phyloP scores from a whole-genome alignment of 2,113 vertebrate genomes.

The Hippocampus abdominalis region DNA sequence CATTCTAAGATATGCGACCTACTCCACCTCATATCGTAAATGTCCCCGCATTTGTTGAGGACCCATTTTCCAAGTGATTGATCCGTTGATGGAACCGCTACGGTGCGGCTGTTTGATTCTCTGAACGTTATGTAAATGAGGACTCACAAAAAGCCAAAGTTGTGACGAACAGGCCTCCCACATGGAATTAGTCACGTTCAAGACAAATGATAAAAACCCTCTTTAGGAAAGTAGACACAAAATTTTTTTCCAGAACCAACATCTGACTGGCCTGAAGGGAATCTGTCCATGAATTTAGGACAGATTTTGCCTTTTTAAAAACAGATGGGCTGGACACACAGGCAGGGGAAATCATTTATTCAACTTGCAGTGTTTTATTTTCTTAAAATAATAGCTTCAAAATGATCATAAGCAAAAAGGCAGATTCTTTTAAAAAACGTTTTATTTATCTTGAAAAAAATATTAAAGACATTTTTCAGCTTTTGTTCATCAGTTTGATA shows the following conservation, averaged over 20 bases:
- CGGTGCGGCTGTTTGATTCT: slow-evolving; percentile 29
- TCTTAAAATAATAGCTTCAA: neutral
- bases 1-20: slow-evolving; percentile 41
- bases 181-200: neutral
- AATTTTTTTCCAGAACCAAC: slow-evolving; percentile 9
- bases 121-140: slow-evolving; percentile 33
- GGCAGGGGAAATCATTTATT: neutral
- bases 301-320: slow-evolving; percentile 18
- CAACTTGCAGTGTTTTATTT: neutral
- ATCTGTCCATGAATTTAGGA: slow-evolving; percentile 10
- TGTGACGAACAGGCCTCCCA: neutral
- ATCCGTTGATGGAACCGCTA: slow-evolving; percentile 46
- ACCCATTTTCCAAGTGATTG: slow-evolving; percentile 49
- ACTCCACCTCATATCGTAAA: slow-evolving; percentile 34
- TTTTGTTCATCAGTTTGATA: too few species aligned
- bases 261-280: slow-evolving; percentile 11
- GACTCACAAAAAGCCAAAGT: slow-evolving; percentile 8
- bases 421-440: too few species aligned
- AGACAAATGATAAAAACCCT: neutral
- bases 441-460: too few species aligned
- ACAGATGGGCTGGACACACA: slow-evolving; percentile 32
- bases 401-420: neutral
- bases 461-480: too few species aligned
- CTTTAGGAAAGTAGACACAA: slow-evolving; percentile 6
- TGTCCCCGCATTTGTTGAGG: slow-evolving; percentile 17